Conservation (phyloP, 2,113 vertebrate species). For the Coregonus clupeaformis region DNA sequence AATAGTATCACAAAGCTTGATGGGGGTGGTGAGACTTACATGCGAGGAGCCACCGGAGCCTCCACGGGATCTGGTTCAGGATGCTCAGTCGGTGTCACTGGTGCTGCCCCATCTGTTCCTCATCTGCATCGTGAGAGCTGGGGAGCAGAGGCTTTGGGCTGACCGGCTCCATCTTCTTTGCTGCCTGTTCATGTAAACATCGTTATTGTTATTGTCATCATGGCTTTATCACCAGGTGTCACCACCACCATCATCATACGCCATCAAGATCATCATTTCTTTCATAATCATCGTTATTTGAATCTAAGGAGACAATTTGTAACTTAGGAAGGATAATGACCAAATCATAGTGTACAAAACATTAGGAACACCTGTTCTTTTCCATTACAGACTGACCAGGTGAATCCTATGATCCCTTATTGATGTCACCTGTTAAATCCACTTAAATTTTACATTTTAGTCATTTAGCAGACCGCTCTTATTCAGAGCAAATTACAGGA, state of each 20-base stretch:
- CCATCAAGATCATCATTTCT: neutral
- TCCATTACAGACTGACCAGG: too few relatives aligned
- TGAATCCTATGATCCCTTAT: too few relatives aligned
- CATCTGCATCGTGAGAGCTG: conserved; percentile 98
- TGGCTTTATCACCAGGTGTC: too few relatives aligned
- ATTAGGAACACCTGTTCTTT: too few relatives aligned
- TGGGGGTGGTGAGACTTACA: conserved; percentile 77
- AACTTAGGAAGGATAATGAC: too few relatives aligned
- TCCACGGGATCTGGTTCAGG: conserved; percentile 88
- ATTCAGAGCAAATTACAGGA: too few relatives aligned
- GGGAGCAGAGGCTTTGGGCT: conserved; percentile 92
- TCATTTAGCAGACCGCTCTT: too few relatives aligned
- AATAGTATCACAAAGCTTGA: neutral
- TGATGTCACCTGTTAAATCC: too few relatives aligned
- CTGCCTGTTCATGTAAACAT: conserved; percentile 67
- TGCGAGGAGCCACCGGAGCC: conserved; percentile 75
- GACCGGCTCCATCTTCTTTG: conserved; percentile 88
- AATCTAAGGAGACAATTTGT: too few relatives aligned
- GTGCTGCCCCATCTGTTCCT: conserved; percentile 95
- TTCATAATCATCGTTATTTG: neutral
- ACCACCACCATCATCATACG: too few relatives aligned
- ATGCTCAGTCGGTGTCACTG: conserved; percentile 93
- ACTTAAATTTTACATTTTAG: too few relatives aligned
- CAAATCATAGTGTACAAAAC: too few relatives aligned
- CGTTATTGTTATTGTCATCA: neutral